Conservation (phyloP, 2,888 invertebrate genomes). For the Tetranychus piercei region DNA sequence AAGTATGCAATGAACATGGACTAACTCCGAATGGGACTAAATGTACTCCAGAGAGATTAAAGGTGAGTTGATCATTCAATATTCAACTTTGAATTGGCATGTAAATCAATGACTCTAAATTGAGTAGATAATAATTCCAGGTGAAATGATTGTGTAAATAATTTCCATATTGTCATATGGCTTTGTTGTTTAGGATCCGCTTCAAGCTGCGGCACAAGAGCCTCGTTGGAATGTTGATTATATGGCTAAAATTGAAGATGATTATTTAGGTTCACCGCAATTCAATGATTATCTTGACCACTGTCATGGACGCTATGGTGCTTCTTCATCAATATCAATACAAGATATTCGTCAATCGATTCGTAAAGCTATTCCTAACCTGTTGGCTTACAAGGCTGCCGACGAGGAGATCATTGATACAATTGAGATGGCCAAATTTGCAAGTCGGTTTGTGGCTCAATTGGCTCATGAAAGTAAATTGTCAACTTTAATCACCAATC, state of each 20-base stretch:
- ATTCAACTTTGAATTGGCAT: no score
- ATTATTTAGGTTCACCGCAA: neutral
- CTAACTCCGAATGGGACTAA: neutral
- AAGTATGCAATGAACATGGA: neutral
- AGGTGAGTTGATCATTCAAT: neutral
- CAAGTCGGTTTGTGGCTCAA: neutral
- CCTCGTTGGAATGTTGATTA: neutral
- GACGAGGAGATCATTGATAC: neutral
- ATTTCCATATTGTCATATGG: neutral
- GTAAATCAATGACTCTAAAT: no score
- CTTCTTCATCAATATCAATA: neutral
- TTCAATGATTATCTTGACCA: neutral
- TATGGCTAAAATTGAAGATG: neutral
- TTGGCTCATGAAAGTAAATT: conserved; percentile 7
- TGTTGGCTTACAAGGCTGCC: neutral
- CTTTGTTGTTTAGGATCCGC: neutral
- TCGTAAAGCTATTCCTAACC: neutral
- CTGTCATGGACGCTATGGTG: neutral
- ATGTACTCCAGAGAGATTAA: neutral
- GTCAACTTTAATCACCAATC: conserved; percentile 6
- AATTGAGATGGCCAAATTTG: neutral
- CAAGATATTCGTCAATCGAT: neutral
- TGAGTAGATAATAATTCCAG: no score
- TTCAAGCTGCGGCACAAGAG: neutral
- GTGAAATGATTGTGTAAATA: neutral